These are phyloP conservation scores for Automeris io DNA, from an alignment of 2,888 invertebrate species.

Conservation along the genomic window DNA sequence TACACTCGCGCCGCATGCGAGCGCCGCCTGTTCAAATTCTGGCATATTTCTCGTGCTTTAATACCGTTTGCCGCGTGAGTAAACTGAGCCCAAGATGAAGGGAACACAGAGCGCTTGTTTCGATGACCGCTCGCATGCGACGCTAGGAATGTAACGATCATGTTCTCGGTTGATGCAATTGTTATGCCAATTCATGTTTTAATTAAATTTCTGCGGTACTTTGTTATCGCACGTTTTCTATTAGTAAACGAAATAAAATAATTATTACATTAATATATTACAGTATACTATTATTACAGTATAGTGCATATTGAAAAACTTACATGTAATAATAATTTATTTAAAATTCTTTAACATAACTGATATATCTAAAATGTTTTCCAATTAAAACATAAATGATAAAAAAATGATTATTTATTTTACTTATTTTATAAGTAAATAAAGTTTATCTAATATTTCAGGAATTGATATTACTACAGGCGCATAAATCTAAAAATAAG, in stretches of 20 bases:
- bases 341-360: too few relatives aligned
- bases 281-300: too few relatives aligned
- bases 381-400: too few relatives aligned
- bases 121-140: slow-evolving; percentile 20
- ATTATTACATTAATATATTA: too few relatives aligned
- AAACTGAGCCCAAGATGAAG: slow-evolving; percentile 37
- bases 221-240: not conserved
- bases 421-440: too few relatives aligned
- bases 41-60: slow-evolving; percentile 64
- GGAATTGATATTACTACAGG: too few relatives aligned
- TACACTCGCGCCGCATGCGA: slow-evolving; percentile 63
- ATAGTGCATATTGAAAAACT: too few relatives aligned
- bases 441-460: too few relatives aligned
- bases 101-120: slow-evolving; percentile 33
- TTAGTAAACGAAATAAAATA: too few relatives aligned
- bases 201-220: slow-evolving; percentile 25
- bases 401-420: too few relatives aligned
- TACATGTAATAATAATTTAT: too few relatives aligned
- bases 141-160: slow-evolving; percentile 34
- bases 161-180: slow-evolving; percentile 28
- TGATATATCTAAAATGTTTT: too few relatives aligned
- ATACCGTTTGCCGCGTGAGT: slow-evolving; percentile 30
- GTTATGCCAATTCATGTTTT: slow-evolving; percentile 26
- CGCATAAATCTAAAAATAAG: slow-evolving; percentile 53
- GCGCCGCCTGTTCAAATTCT: slow-evolving; percentile 64